A percentile compares a stretch with the other conserved stretches of the same genome.
Conservation (phyloP, 1,140 invertebrate species). For the Drosophila bocqueti region DNA sequence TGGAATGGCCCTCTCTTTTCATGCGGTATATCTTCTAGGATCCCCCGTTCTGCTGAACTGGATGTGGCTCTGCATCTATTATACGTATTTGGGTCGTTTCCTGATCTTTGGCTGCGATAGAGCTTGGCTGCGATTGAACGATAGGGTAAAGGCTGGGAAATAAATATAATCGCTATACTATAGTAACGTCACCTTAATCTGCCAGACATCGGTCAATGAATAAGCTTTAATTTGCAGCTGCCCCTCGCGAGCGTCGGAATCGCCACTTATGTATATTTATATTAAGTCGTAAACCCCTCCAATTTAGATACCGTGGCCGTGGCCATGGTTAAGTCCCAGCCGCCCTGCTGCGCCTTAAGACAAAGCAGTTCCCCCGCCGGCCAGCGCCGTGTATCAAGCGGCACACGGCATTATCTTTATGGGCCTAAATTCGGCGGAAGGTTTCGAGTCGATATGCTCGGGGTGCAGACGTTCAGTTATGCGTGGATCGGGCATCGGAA, state of each 20-base stretch:
- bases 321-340: slow-evolving; percentile 34
- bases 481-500: slow-evolving; percentile 36
- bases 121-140: not conserved
- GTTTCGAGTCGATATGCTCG: slow-evolving; percentile 46
- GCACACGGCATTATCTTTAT: slow-evolving; percentile 38
- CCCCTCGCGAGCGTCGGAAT: slow-evolving; percentile 36
- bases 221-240: slow-evolving; percentile 51
- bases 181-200: slow-evolving; percentile 42
- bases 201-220: slow-evolving; percentile 38
- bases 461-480: slow-evolving; percentile 48
- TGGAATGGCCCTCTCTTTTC: slow-evolving; percentile 78
- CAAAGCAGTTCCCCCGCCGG: slow-evolving; percentile 31
- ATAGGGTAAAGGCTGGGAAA: slow-evolving; percentile 35
- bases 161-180: slow-evolving; percentile 35
- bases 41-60: not conserved
- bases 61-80: slow-evolving; percentile 26
- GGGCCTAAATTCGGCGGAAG: slow-evolving; percentile 31
- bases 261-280: slow-evolving; percentile 51
- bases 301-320: slow-evolving; percentile 40
- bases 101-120: slow-evolving; percentile 8
- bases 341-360: slow-evolving; percentile 40
- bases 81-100: slow-evolving; percentile 17
- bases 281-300: slow-evolving; percentile 36
- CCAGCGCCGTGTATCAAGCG: slow-evolving; percentile 20
- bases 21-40: slow-evolving; percentile 65